Evolutionary conservation across 2,113 vertebrate species (phyloP), one percentile per base, ranked within the genome.

Genomic region (Thinocorus orbignyianus): DNA sequence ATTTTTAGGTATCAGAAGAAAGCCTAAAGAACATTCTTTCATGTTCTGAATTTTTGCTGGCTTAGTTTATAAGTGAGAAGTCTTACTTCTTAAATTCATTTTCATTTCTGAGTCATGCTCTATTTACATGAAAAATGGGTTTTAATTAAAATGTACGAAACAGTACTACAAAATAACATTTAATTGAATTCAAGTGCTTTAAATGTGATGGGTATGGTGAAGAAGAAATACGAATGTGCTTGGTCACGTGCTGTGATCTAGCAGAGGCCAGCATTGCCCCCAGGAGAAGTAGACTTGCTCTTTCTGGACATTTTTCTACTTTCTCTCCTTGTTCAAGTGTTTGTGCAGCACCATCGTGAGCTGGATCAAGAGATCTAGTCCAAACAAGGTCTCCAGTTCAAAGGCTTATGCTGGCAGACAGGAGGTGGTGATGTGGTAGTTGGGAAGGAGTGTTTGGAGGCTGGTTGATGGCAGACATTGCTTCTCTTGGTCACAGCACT

Each of bases 101-200:
- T 80, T 90, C 6, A 19, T 86, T 94, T 91, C 57, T 95, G 83
- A 93, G 52, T 95, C 93, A 79, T 57, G 33, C 23, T 79, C 6
- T 84, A 48, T 74, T 92, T 95, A 57, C 81, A 65, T 69, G 26
- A 88, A 92, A 92, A 95, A 71, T 0, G 6, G 0, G 42, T 68
- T 93, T 86, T 83, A 91, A 93, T 93, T 91, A 89, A 94, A 81
- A 84, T 39, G 26, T 49, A 44, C 3, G 9, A 72, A 91, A 71
- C 33, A 51, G 17, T 55, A 41, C 68, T 86, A 39, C 8, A 91
- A 91, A 86, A 95, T 92, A 91, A 61, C 39, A 72, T 84, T 76
- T 87, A 95, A 91, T 85, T 84, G 73, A 73, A 33, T 49, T 20
- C 64, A 87, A 37, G 35, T 60, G 15, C 52, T 33, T 86, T 74